These are phyloP conservation scores for Sipha flava DNA, from an alignment of 1,140 invertebrate species.

Conservation along the genomic window DNA sequence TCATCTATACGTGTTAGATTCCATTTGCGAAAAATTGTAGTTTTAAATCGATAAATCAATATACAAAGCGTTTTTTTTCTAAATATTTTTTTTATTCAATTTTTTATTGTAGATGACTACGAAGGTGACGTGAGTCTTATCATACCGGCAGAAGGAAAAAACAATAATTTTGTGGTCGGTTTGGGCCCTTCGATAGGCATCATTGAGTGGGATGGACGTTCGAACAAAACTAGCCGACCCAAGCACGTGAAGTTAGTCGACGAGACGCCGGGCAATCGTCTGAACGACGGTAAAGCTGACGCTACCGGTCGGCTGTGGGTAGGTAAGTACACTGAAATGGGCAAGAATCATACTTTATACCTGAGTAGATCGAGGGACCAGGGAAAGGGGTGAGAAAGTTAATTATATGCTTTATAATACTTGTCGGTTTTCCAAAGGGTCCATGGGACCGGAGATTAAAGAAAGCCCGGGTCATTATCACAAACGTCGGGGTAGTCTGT, in stretches of 20 bases:
- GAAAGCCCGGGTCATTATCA: neutral
- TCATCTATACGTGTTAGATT: too few relatives aligned
- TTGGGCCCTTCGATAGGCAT: slow-evolving; percentile 27
- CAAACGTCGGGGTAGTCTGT: neutral
- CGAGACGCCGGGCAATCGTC: slow-evolving; percentile 36
- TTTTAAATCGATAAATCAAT: too few relatives aligned
- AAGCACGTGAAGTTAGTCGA: neutral
- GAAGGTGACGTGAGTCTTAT: slow-evolving; percentile 34
- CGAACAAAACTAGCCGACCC: slow-evolving; percentile 27
- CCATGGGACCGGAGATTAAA: slow-evolving; percentile 3
- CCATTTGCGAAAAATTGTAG: too few relatives aligned
- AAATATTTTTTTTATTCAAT: too few relatives aligned
- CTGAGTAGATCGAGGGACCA: too few relatives aligned
- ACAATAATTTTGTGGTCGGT: slow-evolving; percentile 36
- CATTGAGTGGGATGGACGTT: slow-evolving; percentile 41
- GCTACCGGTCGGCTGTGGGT: slow-evolving; percentile 65
- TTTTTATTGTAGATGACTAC: neutral
- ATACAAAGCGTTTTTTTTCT: too few relatives aligned
- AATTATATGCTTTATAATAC: too few relatives aligned
- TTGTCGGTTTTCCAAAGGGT: too few relatives aligned
- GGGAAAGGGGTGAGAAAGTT: too few relatives aligned
- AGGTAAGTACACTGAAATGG: too few relatives aligned
- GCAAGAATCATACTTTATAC: too few relatives aligned
- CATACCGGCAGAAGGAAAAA: slow-evolving; percentile 34
- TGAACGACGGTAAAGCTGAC: slow-evolving; percentile 85